Evolutionary conservation across 2,113 vertebrate species (phyloP), one percentile per base, ranked within the genome.

Genomic region (Protobothrops flavoviridis): DNA sequence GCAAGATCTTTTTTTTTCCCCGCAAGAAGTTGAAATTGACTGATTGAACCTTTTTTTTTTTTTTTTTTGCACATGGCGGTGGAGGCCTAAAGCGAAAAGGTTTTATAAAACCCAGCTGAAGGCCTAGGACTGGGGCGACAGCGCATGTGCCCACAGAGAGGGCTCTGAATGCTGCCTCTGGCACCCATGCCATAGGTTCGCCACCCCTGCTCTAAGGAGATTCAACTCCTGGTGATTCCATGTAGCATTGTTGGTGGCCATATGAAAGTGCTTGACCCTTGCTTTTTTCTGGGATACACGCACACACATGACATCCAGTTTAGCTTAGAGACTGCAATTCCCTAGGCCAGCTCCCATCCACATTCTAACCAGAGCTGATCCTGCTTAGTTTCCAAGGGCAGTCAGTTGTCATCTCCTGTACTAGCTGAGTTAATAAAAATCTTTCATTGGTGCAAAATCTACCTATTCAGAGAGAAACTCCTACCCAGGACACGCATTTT

Each of bases 401-500:
- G 29, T 12, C 33, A 23, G 12, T 61, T 43, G 20, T 21, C 48
- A 43, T 59, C 61, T 8, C 61, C 29, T 17, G 20, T 17, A 11
- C 20, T 61, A 52, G 56, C 3, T 26, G 45, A 26, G 2, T 94
- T 94, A 88, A 93, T 94, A 92, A 93, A 92, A 94, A 96, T 96
- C 94, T 59, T 59, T 52, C 15, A 23, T 50, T 1, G 29, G 15
- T 7, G 64, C 87, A 90, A 74, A 57, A 55, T 17, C 74, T 81
- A 43, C 17, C 33, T 43, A n/a, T 50, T 61, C 21, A 10, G 6
- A 15, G 1, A 92, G 10, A 48, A 50, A 50, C 45, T 33, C 24
- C 23, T n/a, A 17, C 96, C 39, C 23, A 13, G 17, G 23, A 29
- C 52, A 21, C 1, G 3, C 56, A 12, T 24, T 52, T 52, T 39